Conservation (phyloP, 2,797 vertebrate species). For the Lepilemur septentrionalis region DNA sequence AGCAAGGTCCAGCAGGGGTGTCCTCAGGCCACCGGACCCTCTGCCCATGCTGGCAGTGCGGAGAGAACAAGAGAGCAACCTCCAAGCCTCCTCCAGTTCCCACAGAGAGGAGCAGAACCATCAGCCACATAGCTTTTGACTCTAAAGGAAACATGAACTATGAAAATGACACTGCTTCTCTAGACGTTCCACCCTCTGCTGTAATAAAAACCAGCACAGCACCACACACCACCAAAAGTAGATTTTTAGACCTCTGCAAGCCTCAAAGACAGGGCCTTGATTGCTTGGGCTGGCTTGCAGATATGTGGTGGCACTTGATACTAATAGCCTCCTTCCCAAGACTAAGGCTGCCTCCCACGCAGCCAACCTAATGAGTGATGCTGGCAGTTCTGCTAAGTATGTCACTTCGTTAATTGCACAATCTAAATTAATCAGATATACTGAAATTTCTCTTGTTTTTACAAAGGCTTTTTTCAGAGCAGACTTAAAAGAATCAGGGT, state of each 20-base stretch:
- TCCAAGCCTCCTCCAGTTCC: accelerated
- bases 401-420: slow-evolving; percentile 62
- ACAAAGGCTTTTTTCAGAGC: slow-evolving; percentile 58
- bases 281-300: slow-evolving; percentile 19
- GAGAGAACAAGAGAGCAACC: neutral
- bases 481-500: slow-evolving; percentile 63
- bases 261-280: slow-evolving; percentile 47
- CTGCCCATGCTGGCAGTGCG: neutral
- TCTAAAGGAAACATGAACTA: neutral
- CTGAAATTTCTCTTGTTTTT: slow-evolving; percentile 73
- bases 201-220: slow-evolving; percentile 28
- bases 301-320: neutral
- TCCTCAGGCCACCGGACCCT: neutral
- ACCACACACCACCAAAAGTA: slow-evolving; percentile 10
- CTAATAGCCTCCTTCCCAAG: slow-evolving; percentile 9
- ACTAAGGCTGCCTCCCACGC: slow-evolving; percentile 52
- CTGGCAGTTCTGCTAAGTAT: slow-evolving; percentile 47
- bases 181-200: slow-evolving; percentile 8
- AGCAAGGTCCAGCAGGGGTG: neutral
- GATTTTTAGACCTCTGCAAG: slow-evolving; percentile 42
- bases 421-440: slow-evolving; percentile 71
- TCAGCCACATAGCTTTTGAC: neutral
- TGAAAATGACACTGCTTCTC: neutral
- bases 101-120: neutral
- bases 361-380: slow-evolving; percentile 66